Evolutionary conservation across 2,797 vertebrate genomes (phyloP).

Genomic region (Periophthalmus magnuspinnatus): DNA sequence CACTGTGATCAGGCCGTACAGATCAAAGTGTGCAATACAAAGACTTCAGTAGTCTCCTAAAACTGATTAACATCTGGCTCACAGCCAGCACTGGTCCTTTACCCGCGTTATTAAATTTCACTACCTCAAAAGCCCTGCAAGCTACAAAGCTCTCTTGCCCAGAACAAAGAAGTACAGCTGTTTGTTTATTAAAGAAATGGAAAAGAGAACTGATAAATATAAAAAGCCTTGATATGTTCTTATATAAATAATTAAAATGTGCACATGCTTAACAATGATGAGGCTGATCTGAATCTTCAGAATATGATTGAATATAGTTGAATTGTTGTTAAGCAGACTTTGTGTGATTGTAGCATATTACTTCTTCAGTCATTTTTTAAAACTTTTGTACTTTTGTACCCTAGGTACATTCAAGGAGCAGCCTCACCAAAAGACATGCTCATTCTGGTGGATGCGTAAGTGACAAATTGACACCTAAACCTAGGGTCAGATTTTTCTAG

Average conservation of each 20-base stretch:
- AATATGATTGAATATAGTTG: too few relatives aligned
- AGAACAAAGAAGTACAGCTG: conserved; percentile 9
- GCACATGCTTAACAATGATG: background rate
- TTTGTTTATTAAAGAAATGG: conserved; percentile 41
- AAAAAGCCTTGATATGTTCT: conserved; percentile 7
- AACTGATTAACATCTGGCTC: conserved; percentile 38
- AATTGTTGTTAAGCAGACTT: background rate
- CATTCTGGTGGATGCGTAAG: conserved; percentile 98
- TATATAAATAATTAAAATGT: conserved; percentile 15
- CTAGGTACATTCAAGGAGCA: conserved; percentile 97
- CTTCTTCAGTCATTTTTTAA: background rate
- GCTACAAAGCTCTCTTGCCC: background rate
- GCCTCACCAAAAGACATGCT: conserved; percentile 99
- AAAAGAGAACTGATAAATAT: conserved; percentile 20
- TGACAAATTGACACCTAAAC: conserved; percentile 62
- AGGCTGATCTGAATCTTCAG: background rate
- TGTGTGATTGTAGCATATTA: background rate
- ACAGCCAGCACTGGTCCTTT: conserved; percentile 29
- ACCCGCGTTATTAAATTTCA: conserved; percentile 38
- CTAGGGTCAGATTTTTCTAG: conserved; percentile 43
- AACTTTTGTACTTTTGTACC: conserved; percentile 49
- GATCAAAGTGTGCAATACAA: conserved; percentile 42
- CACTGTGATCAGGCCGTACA: conserved; percentile 25
- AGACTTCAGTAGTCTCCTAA: conserved; percentile 43
- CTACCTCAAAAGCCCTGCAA: conserved; percentile 22